phyloP scores from a whole-genome alignment of 2,888 invertebrate species.

The Reticulitermes lucifugus region DNA sequence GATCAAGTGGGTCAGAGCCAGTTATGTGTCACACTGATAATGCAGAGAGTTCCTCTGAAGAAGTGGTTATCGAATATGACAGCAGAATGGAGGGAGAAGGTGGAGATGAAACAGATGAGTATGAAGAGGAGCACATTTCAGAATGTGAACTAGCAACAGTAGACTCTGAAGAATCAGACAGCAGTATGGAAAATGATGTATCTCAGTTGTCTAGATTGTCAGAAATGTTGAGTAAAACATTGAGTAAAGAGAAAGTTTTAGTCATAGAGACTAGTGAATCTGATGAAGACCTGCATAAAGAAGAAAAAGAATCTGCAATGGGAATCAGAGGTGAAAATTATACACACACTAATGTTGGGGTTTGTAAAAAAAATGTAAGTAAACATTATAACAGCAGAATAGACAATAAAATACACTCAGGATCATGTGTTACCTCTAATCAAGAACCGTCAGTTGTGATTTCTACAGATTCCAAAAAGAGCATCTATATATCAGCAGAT shows the following conservation, averaged over 20 bases:
- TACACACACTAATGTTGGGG: background rate
- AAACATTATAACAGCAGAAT: background rate
- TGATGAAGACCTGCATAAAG: background rate
- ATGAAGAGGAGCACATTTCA: background rate
- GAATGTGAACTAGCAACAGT: background rate
- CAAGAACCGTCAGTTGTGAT: too few species aligned
- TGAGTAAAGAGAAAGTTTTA: background rate
- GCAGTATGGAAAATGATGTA: background rate
- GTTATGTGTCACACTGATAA: background rate
- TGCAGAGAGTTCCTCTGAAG: background rate
- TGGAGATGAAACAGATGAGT: background rate
- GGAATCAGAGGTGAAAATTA: background rate
- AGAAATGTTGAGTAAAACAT: background rate
- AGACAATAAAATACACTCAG: too few species aligned
- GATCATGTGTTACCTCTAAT: too few species aligned
- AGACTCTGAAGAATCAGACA: slow-evolving; percentile 11
- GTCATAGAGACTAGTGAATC: background rate
- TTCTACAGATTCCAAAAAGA: too few species aligned
- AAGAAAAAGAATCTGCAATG: background rate
- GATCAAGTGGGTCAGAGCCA: background rate
- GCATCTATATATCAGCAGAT: too few species aligned
- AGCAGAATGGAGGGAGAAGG: background rate
- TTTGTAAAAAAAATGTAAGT: background rate
- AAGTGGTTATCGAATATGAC: background rate
- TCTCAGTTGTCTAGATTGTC: background rate